A percentile compares a stretch with the other conserved stretches of the same genome.
phyloP scores from a whole-genome alignment of 2,888 invertebrate species.

The Blomia tropicalis region DNA sequence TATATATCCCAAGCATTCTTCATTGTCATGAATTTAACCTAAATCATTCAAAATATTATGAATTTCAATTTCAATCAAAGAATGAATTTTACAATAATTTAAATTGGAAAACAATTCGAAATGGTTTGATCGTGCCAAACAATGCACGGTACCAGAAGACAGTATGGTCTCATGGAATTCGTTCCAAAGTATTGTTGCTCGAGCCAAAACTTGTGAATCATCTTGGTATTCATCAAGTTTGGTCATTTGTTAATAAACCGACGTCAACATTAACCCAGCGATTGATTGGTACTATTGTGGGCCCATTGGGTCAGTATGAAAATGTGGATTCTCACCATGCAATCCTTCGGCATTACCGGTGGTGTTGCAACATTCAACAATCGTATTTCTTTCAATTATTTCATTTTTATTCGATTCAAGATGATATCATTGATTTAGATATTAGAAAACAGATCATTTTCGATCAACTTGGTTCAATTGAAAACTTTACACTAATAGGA shows the following conservation, averaged over 20 bases:
- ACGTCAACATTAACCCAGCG: not conserved
- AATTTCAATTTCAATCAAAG: not conserved
- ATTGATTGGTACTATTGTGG: not conserved
- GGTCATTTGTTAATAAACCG: not conserved
- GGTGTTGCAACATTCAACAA: conserved; percentile 3
- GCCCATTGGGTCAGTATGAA: not conserved
- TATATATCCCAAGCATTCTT: conserved; percentile 7
- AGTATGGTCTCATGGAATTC: conserved; percentile 18
- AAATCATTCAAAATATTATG: conserved; percentile 2
- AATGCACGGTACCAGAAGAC: conserved; percentile 6
- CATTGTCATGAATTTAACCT: conserved; percentile 21
- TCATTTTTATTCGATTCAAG: not conserved
- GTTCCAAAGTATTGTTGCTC: conserved; percentile 22
- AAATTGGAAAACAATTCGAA: not conserved
- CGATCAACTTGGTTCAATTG: too few relatives aligned
- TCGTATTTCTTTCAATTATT: not conserved
- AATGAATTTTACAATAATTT: not conserved
- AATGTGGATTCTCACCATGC: not conserved
- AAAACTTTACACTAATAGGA: too few relatives aligned
- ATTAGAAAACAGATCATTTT: not conserved
- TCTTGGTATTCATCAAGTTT: conserved; percentile 19
- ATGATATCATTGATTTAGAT: not conserved
- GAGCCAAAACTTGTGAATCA: conserved; percentile 1
- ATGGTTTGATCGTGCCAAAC: not conserved
- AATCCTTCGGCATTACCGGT: not conserved